Evolutionary conservation across 2,113 vertebrate genomes (phyloP).

Genomic region (Neogobius melanostomus): DNA sequence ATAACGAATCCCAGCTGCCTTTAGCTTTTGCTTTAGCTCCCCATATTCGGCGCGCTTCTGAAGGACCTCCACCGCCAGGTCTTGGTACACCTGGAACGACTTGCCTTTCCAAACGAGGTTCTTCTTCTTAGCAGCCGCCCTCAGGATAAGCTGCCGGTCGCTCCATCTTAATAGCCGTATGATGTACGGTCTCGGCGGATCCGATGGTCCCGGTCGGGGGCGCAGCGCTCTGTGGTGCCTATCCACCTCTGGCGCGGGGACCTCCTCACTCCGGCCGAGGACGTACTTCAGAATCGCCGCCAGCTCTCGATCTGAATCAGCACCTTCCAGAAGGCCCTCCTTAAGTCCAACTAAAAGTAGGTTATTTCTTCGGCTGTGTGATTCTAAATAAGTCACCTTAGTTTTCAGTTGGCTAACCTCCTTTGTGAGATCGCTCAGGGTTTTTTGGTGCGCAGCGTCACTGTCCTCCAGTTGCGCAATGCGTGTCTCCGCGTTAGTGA

Average conservation of each 20-base stretch:
- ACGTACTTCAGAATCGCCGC: background rate
- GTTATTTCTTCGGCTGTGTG: background rate
- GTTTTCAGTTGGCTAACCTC: background rate
- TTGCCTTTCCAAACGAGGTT: background rate
- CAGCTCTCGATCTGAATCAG: background rate
- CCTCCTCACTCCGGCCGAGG: background rate
- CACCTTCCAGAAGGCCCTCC: background rate
- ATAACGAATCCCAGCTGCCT: background rate
- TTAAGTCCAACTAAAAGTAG: background rate
- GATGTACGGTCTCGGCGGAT: background rate
- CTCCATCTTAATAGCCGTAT: background rate
- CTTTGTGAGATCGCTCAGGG: background rate
- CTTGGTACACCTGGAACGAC: background rate
- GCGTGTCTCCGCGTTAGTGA: background rate
- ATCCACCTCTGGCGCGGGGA: background rate
- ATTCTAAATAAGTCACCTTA: background rate
- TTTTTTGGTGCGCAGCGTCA: background rate
- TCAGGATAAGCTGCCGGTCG: background rate
- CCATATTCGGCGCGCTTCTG: background rate
- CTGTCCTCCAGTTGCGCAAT: background rate
- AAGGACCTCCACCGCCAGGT: background rate
- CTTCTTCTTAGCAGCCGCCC: background rate
- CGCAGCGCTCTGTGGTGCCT: background rate
- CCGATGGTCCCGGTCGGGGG: background rate
- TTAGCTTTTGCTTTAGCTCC: background rate